phyloP scores from a whole-genome alignment of 2,888 invertebrate species.

The Pomacea canaliculata region DNA sequence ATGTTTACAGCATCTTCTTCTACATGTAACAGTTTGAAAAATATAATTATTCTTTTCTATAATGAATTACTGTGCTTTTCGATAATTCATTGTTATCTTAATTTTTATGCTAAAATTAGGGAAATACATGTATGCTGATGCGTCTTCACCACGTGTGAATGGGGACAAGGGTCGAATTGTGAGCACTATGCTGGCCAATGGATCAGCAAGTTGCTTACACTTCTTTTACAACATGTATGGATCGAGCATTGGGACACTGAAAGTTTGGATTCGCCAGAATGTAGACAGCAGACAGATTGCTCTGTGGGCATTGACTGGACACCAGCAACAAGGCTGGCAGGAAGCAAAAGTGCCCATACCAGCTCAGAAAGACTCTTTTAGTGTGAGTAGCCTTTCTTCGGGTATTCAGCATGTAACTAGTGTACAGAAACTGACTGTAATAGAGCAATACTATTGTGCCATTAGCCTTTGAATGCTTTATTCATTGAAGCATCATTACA shows the following conservation, averaged over 20 bases:
- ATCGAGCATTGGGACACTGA: slow-evolving; percentile 44
- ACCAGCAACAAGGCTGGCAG: slow-evolving; percentile 41
- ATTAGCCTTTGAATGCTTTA: too few relatives aligned
- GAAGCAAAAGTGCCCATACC: slow-evolving; percentile 29
- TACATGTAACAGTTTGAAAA: too few relatives aligned
- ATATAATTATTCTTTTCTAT: too few relatives aligned
- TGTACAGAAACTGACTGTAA: too few relatives aligned
- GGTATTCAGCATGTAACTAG: too few relatives aligned
- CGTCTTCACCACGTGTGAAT: slow-evolving; percentile 73
- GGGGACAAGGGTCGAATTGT: slow-evolving; percentile 74
- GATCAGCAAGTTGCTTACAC: slow-evolving; percentile 44
- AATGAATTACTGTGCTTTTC: too few relatives aligned
- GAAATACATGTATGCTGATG: slow-evolving; percentile 52
- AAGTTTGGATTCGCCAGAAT: slow-evolving; percentile 48
- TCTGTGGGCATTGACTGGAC: slow-evolving; percentile 52
- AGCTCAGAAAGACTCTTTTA: slow-evolving; percentile 25
- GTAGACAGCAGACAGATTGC: slow-evolving; percentile 34
- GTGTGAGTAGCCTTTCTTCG: slow-evolving; percentile 15
- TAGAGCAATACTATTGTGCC: too few relatives aligned
- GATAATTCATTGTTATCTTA: too few relatives aligned
- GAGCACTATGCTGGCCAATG: slow-evolving; percentile 33
- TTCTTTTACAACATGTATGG: slow-evolving; percentile 68
- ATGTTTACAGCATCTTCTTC: too few relatives aligned
- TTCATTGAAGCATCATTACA: too few relatives aligned
- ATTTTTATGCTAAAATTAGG: slow-evolving; percentile 31